Percentiles rank a stretch among this genome's conserved stretches.
Conservation (phyloP, 2,113 vertebrate species). For the Holacanthus passer region DNA sequence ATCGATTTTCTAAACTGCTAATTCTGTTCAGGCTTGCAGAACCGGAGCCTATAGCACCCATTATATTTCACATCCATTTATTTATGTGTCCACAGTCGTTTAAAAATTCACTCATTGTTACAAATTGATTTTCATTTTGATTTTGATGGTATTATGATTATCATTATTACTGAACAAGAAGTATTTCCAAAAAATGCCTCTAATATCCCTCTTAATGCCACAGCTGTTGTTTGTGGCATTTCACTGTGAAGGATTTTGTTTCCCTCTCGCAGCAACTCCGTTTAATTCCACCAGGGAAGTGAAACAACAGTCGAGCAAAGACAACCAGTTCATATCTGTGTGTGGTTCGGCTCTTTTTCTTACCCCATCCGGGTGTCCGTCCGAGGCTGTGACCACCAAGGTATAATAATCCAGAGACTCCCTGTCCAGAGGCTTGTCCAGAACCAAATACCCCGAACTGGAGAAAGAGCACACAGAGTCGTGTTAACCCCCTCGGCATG, state of each 20-base stretch:
- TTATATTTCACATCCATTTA: neutral
- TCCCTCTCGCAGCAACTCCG: neutral
- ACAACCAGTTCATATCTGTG: conserved; percentile 39
- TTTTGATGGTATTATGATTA: neutral
- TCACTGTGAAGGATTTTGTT: conserved; percentile 30
- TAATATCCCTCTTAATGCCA: neutral
- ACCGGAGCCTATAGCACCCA: neutral
- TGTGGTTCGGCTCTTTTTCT: conserved; percentile 73
- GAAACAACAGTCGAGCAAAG: conserved; percentile 29
- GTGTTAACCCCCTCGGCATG: neutral
- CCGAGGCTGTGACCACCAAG: conserved; percentile 93
- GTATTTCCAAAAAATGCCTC: neutral
- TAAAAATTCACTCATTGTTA: neutral
- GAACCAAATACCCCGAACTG: conserved; percentile 92
- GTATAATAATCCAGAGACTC: conserved; percentile 94
- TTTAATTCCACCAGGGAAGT: conserved; percentile 29
- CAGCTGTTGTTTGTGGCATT: conserved; percentile 45
- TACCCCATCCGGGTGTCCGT: conserved; percentile 93
- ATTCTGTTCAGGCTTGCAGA: neutral
- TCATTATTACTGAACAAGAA: neutral
- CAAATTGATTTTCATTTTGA: conserved; percentile 7
- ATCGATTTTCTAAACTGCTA: neutral
- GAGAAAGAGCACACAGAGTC: conserved; percentile 46
- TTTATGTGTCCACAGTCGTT: neutral
- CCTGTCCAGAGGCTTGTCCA: conserved; percentile 93